Evolutionary conservation across 2,888 invertebrate species (phyloP).

Genomic region (Leptinotarsa juncta): DNA sequence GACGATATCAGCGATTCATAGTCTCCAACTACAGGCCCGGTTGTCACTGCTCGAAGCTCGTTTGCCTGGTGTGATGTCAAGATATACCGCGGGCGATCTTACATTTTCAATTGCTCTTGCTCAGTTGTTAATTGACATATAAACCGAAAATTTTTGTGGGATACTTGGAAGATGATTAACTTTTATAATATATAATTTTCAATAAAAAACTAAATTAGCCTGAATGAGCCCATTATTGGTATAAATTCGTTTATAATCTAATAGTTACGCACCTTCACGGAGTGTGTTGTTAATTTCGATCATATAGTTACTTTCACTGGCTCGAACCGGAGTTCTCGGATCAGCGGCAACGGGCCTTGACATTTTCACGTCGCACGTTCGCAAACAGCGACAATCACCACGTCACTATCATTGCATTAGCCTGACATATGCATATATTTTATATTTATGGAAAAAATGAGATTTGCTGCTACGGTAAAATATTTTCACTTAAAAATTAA

Average conservation of each 20-base stretch:
- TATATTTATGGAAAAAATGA: conserved; percentile 13
- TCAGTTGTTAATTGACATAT: too few species aligned
- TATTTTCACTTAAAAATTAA: background rate
- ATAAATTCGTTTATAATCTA: background rate
- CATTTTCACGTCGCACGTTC: conserved; percentile 59
- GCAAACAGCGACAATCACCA: conserved; percentile 59
- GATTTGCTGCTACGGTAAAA: background rate
- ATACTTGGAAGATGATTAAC: too few species aligned
- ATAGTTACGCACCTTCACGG: conserved; percentile 1
- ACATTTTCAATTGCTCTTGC: too few species aligned
- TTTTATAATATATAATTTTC: too few species aligned
- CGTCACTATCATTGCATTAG: conserved; percentile 14
- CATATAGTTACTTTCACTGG: conserved; percentile 54
- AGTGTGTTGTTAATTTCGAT: conserved; percentile 21
- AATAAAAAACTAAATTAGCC: too few species aligned
- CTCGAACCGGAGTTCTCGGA: conserved; percentile 56
- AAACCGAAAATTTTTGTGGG: too few species aligned
- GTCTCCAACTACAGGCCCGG: too few species aligned
- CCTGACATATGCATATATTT: conserved; percentile 15
- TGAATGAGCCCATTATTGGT: background rate
- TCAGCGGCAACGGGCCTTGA: conserved; percentile 57
- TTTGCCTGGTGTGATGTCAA: too few species aligned
- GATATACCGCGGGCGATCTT: too few species aligned
- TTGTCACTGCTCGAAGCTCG: too few species aligned
- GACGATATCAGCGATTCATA: too few species aligned